Percentiles rank a stretch among this genome's conserved stretches.
These are phyloP conservation scores for Onchidella celtica DNA, from an alignment of 2,888 invertebrate genomes.

Conservation along the genomic window DNA sequence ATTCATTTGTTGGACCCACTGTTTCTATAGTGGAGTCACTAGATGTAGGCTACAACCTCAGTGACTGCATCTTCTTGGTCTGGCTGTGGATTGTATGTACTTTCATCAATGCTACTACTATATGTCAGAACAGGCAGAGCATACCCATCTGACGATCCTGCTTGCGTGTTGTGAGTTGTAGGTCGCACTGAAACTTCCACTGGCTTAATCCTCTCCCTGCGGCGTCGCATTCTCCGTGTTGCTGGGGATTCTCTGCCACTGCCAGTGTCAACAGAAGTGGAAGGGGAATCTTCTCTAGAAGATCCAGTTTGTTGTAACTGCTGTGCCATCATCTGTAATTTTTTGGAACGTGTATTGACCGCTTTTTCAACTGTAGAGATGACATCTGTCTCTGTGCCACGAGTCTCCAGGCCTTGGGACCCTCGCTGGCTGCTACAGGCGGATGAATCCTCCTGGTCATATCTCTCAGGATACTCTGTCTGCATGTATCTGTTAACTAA, in stretches of 20 bases:
- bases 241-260: slow-evolving; percentile 42
- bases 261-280: slow-evolving; percentile 52
- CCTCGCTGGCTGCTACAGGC: slow-evolving; percentile 42
- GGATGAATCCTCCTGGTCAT: slow-evolving; percentile 45
- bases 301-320: slow-evolving; percentile 50
- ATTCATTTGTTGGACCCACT: no score
- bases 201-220: slow-evolving; percentile 66
- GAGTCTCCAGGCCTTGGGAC: slow-evolving; percentile 47
- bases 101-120: slow-evolving; percentile 74
- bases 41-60: no score
- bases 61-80: no score
- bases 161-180: slow-evolving; percentile 60
- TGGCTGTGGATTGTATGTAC: no score
- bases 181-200: slow-evolving; percentile 70
- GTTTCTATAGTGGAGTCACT: no score
- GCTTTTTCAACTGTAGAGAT: slow-evolving; percentile 74
- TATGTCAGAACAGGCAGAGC: slow-evolving; percentile 63
- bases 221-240: slow-evolving; percentile 57
- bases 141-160: slow-evolving; percentile 53
- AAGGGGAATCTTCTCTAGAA: slow-evolving; percentile 55
- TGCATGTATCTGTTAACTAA: slow-evolving; percentile 34
- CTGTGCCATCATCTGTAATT: slow-evolving; percentile 58
- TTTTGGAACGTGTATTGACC: slow-evolving; percentile 73
- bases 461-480: slow-evolving; percentile 46
- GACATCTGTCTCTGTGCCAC: slow-evolving; percentile 64